Evolutionary conservation across 92 coral and sea anemone species (phyloP), one percentile per base, ranked within the genome.

Genomic region (Epizoanthus scotinus): DNA sequence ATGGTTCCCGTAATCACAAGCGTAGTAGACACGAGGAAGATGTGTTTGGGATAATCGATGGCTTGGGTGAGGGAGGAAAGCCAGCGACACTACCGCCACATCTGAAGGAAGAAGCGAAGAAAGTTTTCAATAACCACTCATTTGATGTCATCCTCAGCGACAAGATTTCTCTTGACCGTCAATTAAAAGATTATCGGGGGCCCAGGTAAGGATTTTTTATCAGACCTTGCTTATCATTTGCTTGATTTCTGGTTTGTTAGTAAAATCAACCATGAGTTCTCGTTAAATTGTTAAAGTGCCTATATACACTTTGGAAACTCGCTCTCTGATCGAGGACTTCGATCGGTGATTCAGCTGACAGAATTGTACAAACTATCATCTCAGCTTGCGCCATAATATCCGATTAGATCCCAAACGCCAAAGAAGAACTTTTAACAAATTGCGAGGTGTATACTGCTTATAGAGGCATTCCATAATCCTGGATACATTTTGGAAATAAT

Each of bases 111-210:
- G 83, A 84, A 21, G 85, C 97, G 3, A 90, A 91, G 53, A 77
- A 52, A 18, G 90, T 86, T 19, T 93, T 93, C 71, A 83, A 93
- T 64, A 90, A 93, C 71, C 97, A 93, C 44, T 93, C 97, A 6
- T 93, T 93, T 60, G 91, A 93, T 74, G 92, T 93, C 20, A 78
- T 93, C 19, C 91, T 93, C 17, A 93, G 97, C 25, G 90, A 93
- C 62, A 84, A 89, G 69, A 90, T 93, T 49, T 87, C 94, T 3
- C 82, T 93, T 62, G 94, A 93, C 78, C 83, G 97, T 28, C 82
- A 83, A 67, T 68, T 93, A 40, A 84, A 77, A 31, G 97, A 93
- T 25, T 89, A 85, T 31, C 82, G 97, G 42, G 97, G 97, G 57
- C 94, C 94, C n/a, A 93, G 91, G 97, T 93, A 87, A 87, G 94